Conservation (phyloP, 2,113 vertebrate species). For the Gavia stellata region DNA sequence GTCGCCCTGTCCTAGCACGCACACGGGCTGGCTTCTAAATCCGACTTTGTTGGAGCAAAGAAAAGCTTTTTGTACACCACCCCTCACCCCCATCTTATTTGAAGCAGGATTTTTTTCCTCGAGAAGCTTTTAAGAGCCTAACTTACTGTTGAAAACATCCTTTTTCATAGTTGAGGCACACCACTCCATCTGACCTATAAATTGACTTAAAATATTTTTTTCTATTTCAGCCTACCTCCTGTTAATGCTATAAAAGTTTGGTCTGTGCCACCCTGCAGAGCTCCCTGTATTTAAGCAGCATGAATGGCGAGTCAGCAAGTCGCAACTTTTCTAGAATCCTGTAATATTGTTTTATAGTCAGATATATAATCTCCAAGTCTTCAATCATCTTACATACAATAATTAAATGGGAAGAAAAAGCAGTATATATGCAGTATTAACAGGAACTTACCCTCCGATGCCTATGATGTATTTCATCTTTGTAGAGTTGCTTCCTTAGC, state of each 20-base stretch:
- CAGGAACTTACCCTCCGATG: conserved; percentile 87
- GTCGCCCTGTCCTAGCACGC: fast-evolving
- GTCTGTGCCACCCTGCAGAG: fast-evolving
- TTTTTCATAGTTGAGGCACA: background rate
- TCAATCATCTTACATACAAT: fast-evolving
- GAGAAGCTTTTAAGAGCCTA: background rate
- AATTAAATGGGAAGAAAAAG: background rate
- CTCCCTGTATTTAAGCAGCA: background rate
- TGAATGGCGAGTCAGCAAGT: fast-evolving
- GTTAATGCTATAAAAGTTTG: background rate
- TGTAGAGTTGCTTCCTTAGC: background rate
- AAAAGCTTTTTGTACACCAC: background rate
- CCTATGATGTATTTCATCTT: conserved; percentile 88
- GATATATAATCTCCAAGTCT: fast-evolving
- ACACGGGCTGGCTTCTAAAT: fast-evolving
- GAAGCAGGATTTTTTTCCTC: background rate
- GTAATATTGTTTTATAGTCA: fast-evolving
- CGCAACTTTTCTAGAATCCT: background rate
- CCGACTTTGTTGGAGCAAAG: fast-evolving
- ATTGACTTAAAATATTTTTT: too few relatives aligned
- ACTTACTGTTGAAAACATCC: fast-evolving
- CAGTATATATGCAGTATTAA: fast-evolving
- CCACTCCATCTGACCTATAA: background rate
- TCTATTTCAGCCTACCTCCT: background rate
- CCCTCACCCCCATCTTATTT: fast-evolving